These are phyloP conservation scores for Picus viridis DNA, from an alignment of 2,797 vertebrate genomes.

Conservation along the genomic window DNA sequence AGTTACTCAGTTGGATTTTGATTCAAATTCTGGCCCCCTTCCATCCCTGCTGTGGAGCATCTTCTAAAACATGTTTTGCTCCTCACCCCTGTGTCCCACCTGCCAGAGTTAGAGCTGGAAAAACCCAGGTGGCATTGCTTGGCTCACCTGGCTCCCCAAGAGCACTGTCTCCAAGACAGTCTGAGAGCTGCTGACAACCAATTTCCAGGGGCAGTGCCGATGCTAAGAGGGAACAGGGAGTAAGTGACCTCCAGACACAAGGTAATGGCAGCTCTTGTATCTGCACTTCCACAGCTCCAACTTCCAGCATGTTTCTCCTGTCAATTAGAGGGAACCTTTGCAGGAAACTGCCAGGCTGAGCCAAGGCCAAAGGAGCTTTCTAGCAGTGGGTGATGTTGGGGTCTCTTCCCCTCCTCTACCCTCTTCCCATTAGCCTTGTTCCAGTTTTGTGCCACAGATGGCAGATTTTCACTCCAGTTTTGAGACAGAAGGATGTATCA, in stretches of 20 bases:
- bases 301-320: not conserved
- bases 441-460: slow-evolving; percentile 69
- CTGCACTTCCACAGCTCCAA: not conserved
- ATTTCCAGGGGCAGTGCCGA: not conserved
- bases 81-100: accelerated
- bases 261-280: not conserved
- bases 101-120: not conserved
- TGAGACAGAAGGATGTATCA: slow-evolving; percentile 61
- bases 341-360: not conserved
- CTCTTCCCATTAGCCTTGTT: not conserved
- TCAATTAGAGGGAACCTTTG: not conserved
- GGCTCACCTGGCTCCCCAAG: not conserved
- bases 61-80: not conserved
- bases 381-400: not conserved
- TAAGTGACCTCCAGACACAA: not conserved
- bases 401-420: not conserved
- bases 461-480: slow-evolving; percentile 70
- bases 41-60: not conserved
- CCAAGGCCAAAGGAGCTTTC: not conserved
- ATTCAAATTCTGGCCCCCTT: not conserved
- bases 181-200: not conserved
- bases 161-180: not conserved
- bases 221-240: not conserved
- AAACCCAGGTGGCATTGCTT: not conserved
- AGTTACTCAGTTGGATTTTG: not conserved